Base-by-base conservation (phyloP, 1,140 invertebrate genomes). In the Luehdorfia chinensis region DNA sequence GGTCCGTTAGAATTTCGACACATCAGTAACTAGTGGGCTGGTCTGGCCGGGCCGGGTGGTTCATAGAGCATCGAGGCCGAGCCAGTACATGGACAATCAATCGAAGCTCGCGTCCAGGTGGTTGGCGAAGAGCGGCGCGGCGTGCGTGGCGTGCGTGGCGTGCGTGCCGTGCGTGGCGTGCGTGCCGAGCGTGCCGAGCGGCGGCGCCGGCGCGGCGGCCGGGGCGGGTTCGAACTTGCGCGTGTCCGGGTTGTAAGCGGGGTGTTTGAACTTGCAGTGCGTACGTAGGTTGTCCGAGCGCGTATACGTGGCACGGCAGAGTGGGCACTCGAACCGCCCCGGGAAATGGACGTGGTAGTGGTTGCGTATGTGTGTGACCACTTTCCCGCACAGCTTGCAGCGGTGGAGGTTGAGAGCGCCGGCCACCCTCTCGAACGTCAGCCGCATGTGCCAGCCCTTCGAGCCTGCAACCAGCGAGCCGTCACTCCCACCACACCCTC, bases 261-360 rank as follows among this genome's bases (percentile, higher is more conserved):
- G 93, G 89, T 95, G 94, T 89, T 95, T 95, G 89, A 93, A 94
- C 89, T 94, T 94, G 91, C 93, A 95, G 89, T 95, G 94, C 75
- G 93, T 94, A 77, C 93, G 92, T 86, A 95, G 90, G 87, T 94
- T 95, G 89, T 95, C 94, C 84, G 93, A 94, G 88, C 94, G 91
- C 75, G 94, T 95, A 89, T 95, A 95, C 62, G 93, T 94, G 75
- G 94, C 93, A 84, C 92, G 92, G 89, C 94, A 95, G 77, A 95
- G 90, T 78, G 93, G 93, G 87, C 94, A 95, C 90, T 94, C 93
- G 90, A 94, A 94, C 76, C 93, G 92, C 76, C 94, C 94, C 64
- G 94, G 94, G 89, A 94, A 95, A 88, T 95, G 94, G 87, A 95
- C 94, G 89, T 95, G 93, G 90, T 95, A 95, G 90, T 95, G 94